Evolutionary conservation across 2,113 vertebrate species (phyloP), one percentile per base, ranked within the genome.

Genomic region (Chaetodon auriga): DNA sequence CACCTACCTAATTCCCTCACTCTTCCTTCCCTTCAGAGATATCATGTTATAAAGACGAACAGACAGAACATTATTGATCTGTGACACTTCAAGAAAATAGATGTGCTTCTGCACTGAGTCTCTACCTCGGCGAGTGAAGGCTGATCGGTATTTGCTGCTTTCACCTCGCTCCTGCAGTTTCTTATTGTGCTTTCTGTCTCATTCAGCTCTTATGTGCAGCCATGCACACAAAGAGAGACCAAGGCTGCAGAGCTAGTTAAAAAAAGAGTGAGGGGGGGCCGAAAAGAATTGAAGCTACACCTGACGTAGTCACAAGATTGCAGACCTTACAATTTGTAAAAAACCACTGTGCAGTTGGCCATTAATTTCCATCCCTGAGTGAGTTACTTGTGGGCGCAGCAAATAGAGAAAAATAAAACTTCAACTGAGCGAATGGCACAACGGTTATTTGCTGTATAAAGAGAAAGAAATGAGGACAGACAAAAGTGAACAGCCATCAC

Each of bases 281-380:
- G 23, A 68, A 18, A 57, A 70, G 62, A 87, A 86, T 43, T 83
- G 69, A 88, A 84, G 72, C 73, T 58, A 61, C 79, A 87, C 87
- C 82, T 86, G 84, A 79, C 60, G 25, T 83, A 76, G 82, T 70
- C 75, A 46, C 81, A 81, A 61, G 30, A 90, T 45, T 87, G 82
- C 68, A 86, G 53, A 87, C 79, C 65, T 84, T 78, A 80, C 73
- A 83, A 74, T 91, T 81, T 81, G 84, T 65, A 83, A 82, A 30
- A 89, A 88, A 85, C 21, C 69, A 54, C 81, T 68, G 75, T 36
- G 36, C 71, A 86, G 86, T 57, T 82, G 79, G 68, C 75, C 83
- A 90, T 90, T 90, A 75, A 92, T 92, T 94, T 91, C 81, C 84
- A 78, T 84, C 78, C 78, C 53, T 69, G 68, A 90, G 51, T 89